Evolutionary conservation across 1,140 invertebrate genomes (phyloP), one percentile per base, ranked within the genome.

Genomic region (Trichonephila clavata): DNA sequence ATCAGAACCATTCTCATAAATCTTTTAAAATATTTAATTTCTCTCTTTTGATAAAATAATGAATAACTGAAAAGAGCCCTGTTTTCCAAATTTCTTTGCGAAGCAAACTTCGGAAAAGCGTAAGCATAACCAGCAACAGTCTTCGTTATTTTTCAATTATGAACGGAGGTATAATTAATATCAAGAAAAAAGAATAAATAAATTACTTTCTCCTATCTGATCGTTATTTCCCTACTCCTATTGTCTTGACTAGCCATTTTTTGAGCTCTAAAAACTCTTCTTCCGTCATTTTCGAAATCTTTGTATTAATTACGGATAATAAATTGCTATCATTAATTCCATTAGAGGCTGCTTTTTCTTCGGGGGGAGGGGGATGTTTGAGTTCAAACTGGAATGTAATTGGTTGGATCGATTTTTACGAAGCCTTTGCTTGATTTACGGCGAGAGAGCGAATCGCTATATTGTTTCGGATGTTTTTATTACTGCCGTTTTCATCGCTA

Each of bases 281-380:
- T 65, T 65, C 61, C 27, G 59, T n/a, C 71, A 21, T 80, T 77
- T 77, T 90, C 32, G 20, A 60, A 92, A 65, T 83, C 80, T 86
- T 68, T 68, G 80, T 92, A 92, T 92, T 92, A 92, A 92, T 92
- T 92, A 92, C 80, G 50, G 32, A 57, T 80, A 92, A 92, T 86
- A 92, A 92, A 92, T 92, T 92, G 60, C 80, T 84, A 84, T 80
- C 32, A 84, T 86, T 92, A 92, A 92, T 92, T 92, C 60, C 32
- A 43, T 21, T 20, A 61, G 86, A 43, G 20, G 59, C 59, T 32
- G 20, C n/a, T 68, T 84, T 84, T 59, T 24, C n/a, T 84, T 84
- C 24, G 13, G n/a, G n/a, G 13, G 81, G n/a, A 18, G 20, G 24
- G 57, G 43, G 43, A 39, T 87, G 27, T 68, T 71, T 59, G 43